A percentile compares a stretch with the other conserved stretches of the same genome.
These are phyloP conservation scores for Palythoa grandiflora DNA, from an alignment of 92 coral and sea anemone species.

Conservation along the genomic window DNA sequence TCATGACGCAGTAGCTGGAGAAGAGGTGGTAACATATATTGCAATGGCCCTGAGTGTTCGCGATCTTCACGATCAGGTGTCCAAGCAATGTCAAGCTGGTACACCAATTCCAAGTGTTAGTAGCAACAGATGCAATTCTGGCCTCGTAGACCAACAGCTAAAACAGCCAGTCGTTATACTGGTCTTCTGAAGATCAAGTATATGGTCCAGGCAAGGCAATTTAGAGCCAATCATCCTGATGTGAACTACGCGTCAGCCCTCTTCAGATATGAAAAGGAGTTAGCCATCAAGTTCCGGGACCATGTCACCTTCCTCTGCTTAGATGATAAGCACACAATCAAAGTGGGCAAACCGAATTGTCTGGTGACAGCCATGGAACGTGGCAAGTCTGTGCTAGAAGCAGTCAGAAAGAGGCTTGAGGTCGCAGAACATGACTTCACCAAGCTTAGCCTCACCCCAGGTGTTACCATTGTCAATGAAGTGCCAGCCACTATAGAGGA, in stretches of 20 bases:
- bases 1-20: slow-evolving; percentile 53
- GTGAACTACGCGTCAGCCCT: slow-evolving; percentile 55
- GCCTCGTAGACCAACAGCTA: slow-evolving; percentile 67
- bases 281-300: slow-evolving; percentile 43
- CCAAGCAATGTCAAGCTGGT: slow-evolving; percentile 50
- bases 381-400: slow-evolving; percentile 41
- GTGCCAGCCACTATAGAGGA: slow-evolving; percentile 21
- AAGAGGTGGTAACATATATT: slow-evolving; percentile 47
- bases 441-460: slow-evolving; percentile 28
- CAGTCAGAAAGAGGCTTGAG: slow-evolving; percentile 1
- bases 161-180: slow-evolving; percentile 47
- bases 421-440: slow-evolving; percentile 58
- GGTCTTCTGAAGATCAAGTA: slow-evolving; percentile 33
- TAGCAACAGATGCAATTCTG: slow-evolving; percentile 65
- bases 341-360: slow-evolving; percentile 49
- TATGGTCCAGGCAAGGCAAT: slow-evolving; percentile 23
- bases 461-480: slow-evolving; percentile 20
- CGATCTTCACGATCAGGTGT: slow-evolving; percentile 60
- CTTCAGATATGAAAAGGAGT: slow-evolving; percentile 23
- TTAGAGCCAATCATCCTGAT: slow-evolving; percentile 31
- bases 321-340: slow-evolving; percentile 46
- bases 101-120: slow-evolving; percentile 60
- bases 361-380: slow-evolving; percentile 49
- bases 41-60: slow-evolving; percentile 64
- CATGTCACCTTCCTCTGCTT: slow-evolving; percentile 29